Evolutionary conservation across 2,888 invertebrate species (phyloP), one percentile per base, ranked within the genome.

Genomic region (Baronia brevicornis): DNA sequence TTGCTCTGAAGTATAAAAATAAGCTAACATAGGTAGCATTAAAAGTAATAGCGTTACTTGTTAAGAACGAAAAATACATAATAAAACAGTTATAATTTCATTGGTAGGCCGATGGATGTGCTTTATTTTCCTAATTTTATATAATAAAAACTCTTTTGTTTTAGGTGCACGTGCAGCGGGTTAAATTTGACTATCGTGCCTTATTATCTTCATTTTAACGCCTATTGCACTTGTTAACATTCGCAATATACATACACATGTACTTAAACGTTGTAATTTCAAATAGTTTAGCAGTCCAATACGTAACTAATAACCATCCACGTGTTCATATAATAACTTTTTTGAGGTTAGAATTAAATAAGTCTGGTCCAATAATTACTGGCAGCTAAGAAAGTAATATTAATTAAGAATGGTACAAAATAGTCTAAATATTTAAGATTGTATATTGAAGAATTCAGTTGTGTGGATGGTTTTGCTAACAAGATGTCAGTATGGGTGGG

Each of bases 401-500:
- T n/a, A n/a, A n/a, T n/a, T n/a, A n/a, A n/a, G n/a, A n/a, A n/a
- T n/a, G n/a, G n/a, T n/a, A n/a, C n/a, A n/a, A n/a, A n/a, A n/a
- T n/a, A n/a, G n/a, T n/a, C n/a, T 35, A 21, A 22, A 14, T 27
- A 27, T 25, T 36, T 31, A 19, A 33, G 19, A 12, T 37, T 20
- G 23, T 28, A 34, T 24, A 38, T 21, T 8, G 34, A 21, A 23
- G 48, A 12, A 18, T 6, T 21, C 49, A 54, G 56, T 56, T 47
- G 71, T 48, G 75, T 82, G 78, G 71, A 80, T 80, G 79, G 71
- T 77, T 69, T 67, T 71, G 62, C 54, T 44, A 65, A 48, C 43
- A 67, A 58, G 38, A 84, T 85, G 85, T 78, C 84, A 36, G 63
- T 84, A 36, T 84, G 84, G 85, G 75, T 84, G 71, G 78, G 77